Evolutionary conservation across 2,888 invertebrate genomes (phyloP), one percentile per base, ranked within the genome.

Genomic region (Epiblema foenella): DNA sequence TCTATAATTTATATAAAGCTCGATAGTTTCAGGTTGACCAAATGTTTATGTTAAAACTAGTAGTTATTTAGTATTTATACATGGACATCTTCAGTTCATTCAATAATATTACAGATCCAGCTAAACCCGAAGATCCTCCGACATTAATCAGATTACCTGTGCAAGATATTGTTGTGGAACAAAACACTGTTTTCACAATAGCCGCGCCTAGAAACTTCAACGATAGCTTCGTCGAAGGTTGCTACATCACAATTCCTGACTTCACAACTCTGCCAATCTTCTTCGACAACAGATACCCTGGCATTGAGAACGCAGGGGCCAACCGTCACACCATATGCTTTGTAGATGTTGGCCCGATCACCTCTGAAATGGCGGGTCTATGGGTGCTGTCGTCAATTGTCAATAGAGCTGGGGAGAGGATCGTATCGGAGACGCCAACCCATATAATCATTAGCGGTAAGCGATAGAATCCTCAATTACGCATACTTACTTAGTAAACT

Each of bases 261-360:
- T 52, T 60, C 24, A 54, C 52, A 18, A 64, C n/a, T 17, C 20
- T 72, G 33, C 72, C 72, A 9, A 69, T 72, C 12, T 69, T 65
- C 12, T 20, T 24, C 1, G 39, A 68, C 12, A 69, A 68, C 42
- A 49, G 39, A 69, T 72, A 72, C 33, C 72, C 72, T 29, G 72
- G 72, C 10, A 69, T 69, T 18, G 33, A 12, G 15, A 39, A 69
- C 37, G 60, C 72, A 39, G 72, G 65, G 39, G 54, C n/a, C 12
- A 69, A 72, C 20, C 59, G 72, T 11, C 49, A 69, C 10, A 69
- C 69, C 11, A 15, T 59, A 20, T 72, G 72, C 29, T 65, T 65
- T 49, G 56, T 72, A 2, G 58, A 72, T 12, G 15, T 72, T 54
- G 72, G 72, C 10, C 72, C 72, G 42, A 68, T 72, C 15, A 68